phyloP scores from a whole-genome alignment of 2,113 vertebrate genomes.

The Datnioides undecimradiatus region DNA sequence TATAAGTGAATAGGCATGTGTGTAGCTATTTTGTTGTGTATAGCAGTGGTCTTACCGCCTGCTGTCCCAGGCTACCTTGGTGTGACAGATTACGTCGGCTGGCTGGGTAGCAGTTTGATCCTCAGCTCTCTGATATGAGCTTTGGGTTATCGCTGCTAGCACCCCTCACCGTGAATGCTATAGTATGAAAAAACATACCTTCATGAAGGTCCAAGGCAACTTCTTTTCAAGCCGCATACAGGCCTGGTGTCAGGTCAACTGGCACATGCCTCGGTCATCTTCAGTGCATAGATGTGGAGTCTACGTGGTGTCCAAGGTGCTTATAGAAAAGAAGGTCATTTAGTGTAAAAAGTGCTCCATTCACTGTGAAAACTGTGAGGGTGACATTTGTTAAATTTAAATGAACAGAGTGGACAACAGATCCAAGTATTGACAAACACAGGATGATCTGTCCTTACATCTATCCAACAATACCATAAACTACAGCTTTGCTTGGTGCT shows the following conservation, averaged over 20 bases:
- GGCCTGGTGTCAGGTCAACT: slow-evolving; percentile 38
- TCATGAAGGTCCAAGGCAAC: slow-evolving; percentile 29
- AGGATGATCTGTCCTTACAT: background rate
- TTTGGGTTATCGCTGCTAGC: slow-evolving; percentile 57
- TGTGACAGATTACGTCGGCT: slow-evolving; percentile 65
- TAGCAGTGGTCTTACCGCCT: slow-evolving; percentile 45
- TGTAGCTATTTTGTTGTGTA: slow-evolving; percentile 22
- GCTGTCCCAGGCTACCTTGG: slow-evolving; percentile 49
- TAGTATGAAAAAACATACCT: slow-evolving; percentile 10
- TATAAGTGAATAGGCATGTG: slow-evolving; percentile 1
- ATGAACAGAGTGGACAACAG: background rate
- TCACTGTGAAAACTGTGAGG: background rate
- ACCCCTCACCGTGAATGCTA: slow-evolving; percentile 47
- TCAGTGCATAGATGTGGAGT: slow-evolving; percentile 3
- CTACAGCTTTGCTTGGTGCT: slow-evolving; percentile 1
- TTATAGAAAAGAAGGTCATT: background rate
- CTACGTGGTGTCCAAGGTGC: background rate
- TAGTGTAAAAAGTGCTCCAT: background rate
- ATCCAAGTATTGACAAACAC: background rate
- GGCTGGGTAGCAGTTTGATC: slow-evolving; percentile 66
- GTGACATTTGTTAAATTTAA: background rate
- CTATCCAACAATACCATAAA: background rate
- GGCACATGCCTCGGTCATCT: background rate
- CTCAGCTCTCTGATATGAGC: slow-evolving; percentile 64
- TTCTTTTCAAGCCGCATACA: slow-evolving; percentile 35